These are phyloP conservation scores for Boleophthalmus pectinirostris DNA, from an alignment of 2,113 vertebrate genomes.

Conservation along the genomic window DNA sequence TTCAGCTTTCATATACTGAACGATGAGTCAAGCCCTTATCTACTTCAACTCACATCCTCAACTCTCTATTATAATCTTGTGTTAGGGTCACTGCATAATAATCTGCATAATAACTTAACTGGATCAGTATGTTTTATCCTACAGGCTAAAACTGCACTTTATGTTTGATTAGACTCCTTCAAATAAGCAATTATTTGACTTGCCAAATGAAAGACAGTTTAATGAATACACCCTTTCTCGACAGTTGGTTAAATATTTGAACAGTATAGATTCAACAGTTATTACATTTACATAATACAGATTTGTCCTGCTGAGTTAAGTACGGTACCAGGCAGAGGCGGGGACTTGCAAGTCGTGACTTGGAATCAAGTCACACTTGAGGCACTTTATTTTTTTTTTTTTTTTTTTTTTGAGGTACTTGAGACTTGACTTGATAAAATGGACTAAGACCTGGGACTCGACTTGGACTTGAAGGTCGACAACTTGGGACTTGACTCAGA, in stretches of 20 bases:
- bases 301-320: not conserved
- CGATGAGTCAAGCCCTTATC: not conserved
- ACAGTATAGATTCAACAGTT: not conserved
- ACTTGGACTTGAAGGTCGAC: no score
- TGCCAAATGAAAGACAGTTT: constrained; percentile 24
- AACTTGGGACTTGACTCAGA: no score
- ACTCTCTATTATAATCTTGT: not conserved
- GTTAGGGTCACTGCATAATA: not conserved
- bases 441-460: no score
- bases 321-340: not conserved
- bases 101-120: not conserved
- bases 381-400: no score
- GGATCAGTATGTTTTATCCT: not conserved
- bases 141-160: constrained; percentile 9
- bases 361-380: no score
- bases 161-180: constrained; percentile 18
- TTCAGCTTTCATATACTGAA: no score
- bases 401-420: no score
- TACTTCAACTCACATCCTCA: not conserved
- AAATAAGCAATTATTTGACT: constrained; percentile 31
- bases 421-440: no score
- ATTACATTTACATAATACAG: not conserved
- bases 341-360: no score
- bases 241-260: constrained; percentile 16
- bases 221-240: not conserved